Evolutionary conservation across 2,113 vertebrate species (phyloP).

Genomic region (Charadrius vociferus): DNA sequence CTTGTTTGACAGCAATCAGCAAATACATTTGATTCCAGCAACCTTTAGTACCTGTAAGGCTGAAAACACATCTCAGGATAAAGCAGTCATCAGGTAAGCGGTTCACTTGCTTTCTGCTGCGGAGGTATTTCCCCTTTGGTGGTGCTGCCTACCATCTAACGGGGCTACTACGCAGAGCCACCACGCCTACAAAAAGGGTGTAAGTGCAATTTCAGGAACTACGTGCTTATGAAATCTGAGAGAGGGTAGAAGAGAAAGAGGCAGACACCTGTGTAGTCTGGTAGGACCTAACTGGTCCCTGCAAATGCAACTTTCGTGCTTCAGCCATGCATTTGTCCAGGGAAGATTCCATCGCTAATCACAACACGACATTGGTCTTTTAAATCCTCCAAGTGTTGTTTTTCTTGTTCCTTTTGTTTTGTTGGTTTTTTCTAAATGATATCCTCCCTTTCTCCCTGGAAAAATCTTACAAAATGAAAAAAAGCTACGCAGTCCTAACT

Average conservation of each 20-base stretch:
- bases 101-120: neutral
- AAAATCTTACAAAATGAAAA: neutral
- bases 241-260: neutral
- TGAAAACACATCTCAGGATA: constrained; percentile 6
- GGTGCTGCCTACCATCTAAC: neutral
- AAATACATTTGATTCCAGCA: neutral
- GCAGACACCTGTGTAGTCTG: neutral
- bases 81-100: neutral
- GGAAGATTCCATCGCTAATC: no score
- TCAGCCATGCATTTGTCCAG: neutral
- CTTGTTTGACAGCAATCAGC: neutral
- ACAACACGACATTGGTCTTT: neutral
- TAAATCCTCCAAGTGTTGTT: neutral
- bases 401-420: neutral
- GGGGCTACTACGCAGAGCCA: neutral
- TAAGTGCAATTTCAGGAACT: neutral
- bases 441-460: neutral
- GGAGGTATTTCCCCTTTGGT: neutral
- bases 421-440: neutral
- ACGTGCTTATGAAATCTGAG: neutral
- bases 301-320: neutral
- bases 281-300: neutral
- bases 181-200: neutral
- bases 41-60: neutral
- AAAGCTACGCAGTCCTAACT: neutral